These are phyloP conservation scores for Erythrolamprus reginae DNA, from an alignment of 2,113 vertebrate genomes.

Conservation along the genomic window DNA sequence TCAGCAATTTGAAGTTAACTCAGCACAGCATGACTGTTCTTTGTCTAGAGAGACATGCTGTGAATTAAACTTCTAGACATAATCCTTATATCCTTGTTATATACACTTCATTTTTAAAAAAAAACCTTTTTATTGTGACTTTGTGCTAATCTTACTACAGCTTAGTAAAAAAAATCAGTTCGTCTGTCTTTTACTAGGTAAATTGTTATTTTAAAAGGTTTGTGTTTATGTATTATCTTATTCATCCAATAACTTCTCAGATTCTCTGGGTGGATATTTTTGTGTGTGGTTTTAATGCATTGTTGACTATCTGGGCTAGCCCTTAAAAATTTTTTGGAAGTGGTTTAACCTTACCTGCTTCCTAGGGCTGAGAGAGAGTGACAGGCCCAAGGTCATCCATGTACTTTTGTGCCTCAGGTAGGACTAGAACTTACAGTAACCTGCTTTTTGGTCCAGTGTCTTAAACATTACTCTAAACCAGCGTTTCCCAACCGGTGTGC, in stretches of 20 bases:
- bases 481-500: too few relatives aligned
- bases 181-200: not conserved
- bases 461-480: not conserved
- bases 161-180: not conserved
- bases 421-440: not conserved
- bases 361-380: not conserved
- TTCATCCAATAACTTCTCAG: not conserved
- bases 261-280: not conserved
- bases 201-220: not conserved
- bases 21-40: not conserved
- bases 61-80: not conserved
- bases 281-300: not conserved
- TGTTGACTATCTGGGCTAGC: not conserved
- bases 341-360: not conserved
- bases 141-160: not conserved
- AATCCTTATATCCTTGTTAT: not conserved
- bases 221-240: not conserved
- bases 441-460: not conserved
- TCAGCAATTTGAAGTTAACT: not conserved
- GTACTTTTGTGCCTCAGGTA: not conserved
- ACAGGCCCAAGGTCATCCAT: not conserved
- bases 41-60: not conserved
- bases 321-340: not conserved
- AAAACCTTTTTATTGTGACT: not conserved
- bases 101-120: not conserved